A percentile compares a stretch with the other conserved stretches of the same genome.
These are phyloP conservation scores for Tragopan temminckii DNA, from an alignment of 2,797 vertebrate genomes.

Conservation along the genomic window DNA sequence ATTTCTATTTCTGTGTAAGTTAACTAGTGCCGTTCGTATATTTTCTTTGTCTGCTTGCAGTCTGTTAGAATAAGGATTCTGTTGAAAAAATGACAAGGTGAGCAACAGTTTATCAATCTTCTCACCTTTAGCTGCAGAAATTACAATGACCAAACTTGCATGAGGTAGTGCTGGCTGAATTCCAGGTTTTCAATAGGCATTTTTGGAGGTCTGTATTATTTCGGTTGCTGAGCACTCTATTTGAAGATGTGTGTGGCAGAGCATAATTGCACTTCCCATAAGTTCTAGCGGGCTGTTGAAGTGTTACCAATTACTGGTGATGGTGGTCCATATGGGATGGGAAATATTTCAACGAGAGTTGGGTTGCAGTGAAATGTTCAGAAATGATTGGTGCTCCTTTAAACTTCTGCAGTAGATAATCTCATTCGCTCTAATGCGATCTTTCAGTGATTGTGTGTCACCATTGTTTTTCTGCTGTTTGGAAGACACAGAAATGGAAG, in stretches of 20 bases:
- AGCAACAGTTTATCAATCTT: neutral
- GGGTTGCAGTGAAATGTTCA: neutral
- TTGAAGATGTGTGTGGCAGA: neutral
- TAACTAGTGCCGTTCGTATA: neutral
- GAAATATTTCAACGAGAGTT: neutral
- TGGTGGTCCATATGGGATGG: neutral
- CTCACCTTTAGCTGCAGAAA: slow-evolving; percentile 18
- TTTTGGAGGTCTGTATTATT: neutral
- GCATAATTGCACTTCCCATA: neutral
- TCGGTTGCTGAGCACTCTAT: neutral
- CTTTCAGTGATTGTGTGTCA: neutral
- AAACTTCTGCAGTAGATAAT: neutral
- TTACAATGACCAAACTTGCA: neutral
- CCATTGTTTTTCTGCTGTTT: neutral
- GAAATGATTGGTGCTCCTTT: neutral
- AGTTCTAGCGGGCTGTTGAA: neutral
- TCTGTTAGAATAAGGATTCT: neutral
- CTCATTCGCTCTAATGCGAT: accelerated
- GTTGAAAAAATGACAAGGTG: neutral
- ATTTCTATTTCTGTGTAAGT: neutral
- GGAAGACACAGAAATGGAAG: neutral
- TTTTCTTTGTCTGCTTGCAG: neutral
- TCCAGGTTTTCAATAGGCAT: neutral
- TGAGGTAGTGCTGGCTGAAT: neutral
- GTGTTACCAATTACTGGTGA: neutral